Percentiles rank a stretch among this genome's conserved stretches.
Evolutionary conservation across 2,888 invertebrate genomes (phyloP).

Genomic region (Cheilosia vernalis): DNA sequence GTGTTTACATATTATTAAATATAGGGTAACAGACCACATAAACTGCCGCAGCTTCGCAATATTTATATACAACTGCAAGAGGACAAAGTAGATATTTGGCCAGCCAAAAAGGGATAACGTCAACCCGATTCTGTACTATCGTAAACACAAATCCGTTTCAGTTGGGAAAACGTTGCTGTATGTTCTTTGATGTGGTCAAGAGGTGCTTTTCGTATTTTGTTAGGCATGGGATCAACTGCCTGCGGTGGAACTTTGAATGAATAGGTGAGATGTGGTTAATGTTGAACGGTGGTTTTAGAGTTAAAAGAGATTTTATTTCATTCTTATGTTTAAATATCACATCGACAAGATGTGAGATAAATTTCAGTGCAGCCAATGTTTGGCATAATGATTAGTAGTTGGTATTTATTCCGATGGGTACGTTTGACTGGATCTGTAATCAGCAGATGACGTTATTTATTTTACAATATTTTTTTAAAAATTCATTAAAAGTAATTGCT

Average conservation of each 20-base stretch:
- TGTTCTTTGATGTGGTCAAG: slow-evolving; percentile 7
- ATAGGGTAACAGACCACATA: slow-evolving; percentile 10
- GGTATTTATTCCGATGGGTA: too few relatives aligned
- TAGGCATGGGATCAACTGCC: neutral
- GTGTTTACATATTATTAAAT: slow-evolving; percentile 31
- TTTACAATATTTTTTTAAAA: too few relatives aligned
- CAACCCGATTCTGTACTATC: neutral
- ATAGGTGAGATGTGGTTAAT: neutral
- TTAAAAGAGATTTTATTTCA: too few relatives aligned
- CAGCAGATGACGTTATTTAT: too few relatives aligned
- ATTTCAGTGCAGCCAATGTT: too few relatives aligned
- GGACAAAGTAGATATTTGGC: slow-evolving; percentile 10
- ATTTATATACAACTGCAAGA: neutral
- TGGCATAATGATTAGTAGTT: too few relatives aligned
- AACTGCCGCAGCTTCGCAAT: slow-evolving; percentile 11
- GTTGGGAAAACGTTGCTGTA: neutral
- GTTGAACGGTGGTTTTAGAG: too few relatives aligned
- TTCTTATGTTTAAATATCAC: too few relatives aligned
- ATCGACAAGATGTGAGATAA: too few relatives aligned
- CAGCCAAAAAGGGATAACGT: neutral
- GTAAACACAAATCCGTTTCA: neutral
- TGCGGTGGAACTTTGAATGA: neutral
- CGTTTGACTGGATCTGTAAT: too few relatives aligned
- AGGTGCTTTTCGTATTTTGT: neutral
- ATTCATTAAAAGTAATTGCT: too few relatives aligned